These are phyloP conservation scores for Metopolophium dirhodum DNA, from an alignment of 1,140 invertebrate species.

Conservation along the genomic window DNA sequence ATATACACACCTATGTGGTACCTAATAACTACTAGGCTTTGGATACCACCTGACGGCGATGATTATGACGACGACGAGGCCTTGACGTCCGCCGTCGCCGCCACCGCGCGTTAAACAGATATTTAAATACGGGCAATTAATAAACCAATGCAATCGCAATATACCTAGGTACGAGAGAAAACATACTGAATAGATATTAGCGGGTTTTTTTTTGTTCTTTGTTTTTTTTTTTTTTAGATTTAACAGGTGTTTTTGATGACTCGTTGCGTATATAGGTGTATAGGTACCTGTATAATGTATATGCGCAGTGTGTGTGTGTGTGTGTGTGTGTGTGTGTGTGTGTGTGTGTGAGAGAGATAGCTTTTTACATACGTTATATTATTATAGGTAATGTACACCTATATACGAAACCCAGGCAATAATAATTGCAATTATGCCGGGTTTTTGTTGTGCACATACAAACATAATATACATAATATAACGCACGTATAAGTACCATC, in stretches of 20 bases:
- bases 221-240: constrained; percentile 23
- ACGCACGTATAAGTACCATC: background rate
- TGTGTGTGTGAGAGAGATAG: background rate
- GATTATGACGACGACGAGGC: background rate
- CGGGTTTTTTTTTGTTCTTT: background rate
- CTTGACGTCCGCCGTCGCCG: background rate
- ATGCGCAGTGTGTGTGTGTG: background rate
- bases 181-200: constrained; percentile 42
- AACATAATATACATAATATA: background rate
- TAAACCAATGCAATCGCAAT: constrained; percentile 47
- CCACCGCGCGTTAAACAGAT: constrained; percentile 1
- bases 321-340: background rate
- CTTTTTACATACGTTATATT: background rate
- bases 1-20: background rate
- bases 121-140: constrained; percentile 46
- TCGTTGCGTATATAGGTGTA: background rate
- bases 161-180: background rate
- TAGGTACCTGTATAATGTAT: background rate
- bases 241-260: constrained; percentile 40
- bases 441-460: background rate
- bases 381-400: background rate
- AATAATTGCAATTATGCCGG: constrained; percentile 26
- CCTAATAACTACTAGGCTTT: background rate
- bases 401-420: background rate
- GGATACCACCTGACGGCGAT: background rate